Conservation (phyloP, 2,888 invertebrate species). For the Pterostichus niger region DNA sequence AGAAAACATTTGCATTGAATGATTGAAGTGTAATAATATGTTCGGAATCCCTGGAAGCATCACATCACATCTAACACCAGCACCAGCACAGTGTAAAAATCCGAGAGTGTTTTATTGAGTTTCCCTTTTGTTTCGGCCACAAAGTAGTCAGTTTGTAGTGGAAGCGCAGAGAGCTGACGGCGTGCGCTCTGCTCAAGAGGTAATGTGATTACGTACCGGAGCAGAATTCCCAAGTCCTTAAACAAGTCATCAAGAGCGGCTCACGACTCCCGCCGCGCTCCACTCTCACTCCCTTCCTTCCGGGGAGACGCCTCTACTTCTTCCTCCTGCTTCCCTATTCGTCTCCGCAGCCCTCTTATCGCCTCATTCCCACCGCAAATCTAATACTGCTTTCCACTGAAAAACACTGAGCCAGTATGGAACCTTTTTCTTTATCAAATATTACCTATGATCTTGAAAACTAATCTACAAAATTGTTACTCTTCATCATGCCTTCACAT, state of each 20-base stretch:
- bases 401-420: not conserved
- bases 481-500: too few relatives aligned
- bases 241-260: constrained; percentile 66
- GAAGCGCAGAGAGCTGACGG: constrained; percentile 12
- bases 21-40: not conserved
- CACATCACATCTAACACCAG: constrained; percentile 42
- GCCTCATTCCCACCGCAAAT: not conserved
- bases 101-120: constrained; percentile 71
- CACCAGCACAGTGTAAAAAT: constrained; percentile 68
- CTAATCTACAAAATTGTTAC: too few relatives aligned
- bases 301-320: constrained; percentile 2
- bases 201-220: constrained; percentile 67
- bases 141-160: constrained; percentile 69
- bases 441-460: too few relatives aligned
- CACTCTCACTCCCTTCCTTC: constrained; percentile 24
- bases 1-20: too few relatives aligned
- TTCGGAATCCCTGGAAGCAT: constrained; percentile 47
- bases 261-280: not conserved
- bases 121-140: constrained; percentile 70
- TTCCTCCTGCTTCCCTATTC: not conserved
- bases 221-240: constrained; percentile 65
- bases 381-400: not conserved
- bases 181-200: constrained; percentile 58
- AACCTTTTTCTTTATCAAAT: too few relatives aligned
- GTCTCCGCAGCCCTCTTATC: not conserved